These are phyloP conservation scores for Dipus sagitta DNA, from an alignment of 2,797 vertebrate genomes.

Conservation along the genomic window DNA sequence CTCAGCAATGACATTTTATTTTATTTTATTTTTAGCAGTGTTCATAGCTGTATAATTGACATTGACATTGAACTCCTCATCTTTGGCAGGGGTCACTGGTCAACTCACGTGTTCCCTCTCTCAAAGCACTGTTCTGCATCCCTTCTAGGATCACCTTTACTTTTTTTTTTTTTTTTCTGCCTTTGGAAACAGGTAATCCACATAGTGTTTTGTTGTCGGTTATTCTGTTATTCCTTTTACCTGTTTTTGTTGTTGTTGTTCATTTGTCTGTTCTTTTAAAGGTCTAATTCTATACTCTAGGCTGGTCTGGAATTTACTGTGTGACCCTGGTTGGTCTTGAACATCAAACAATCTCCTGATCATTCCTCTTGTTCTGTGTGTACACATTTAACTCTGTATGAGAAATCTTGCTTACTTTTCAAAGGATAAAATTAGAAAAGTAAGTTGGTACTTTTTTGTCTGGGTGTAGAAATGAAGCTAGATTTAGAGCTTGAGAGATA, in stretches of 20 bases:
- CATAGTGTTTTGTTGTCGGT: neutral
- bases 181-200: neutral
- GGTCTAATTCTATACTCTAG: too few relatives aligned
- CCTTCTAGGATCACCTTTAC: neutral
- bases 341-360: neutral
- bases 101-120: neutral
- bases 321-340: fast-evolving
- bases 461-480: neutral
- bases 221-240: neutral
- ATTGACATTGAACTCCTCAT: neutral
- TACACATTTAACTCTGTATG: neutral
- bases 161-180: neutral
- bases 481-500: neutral
- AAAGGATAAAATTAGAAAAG: constrained; percentile 28
- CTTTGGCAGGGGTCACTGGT: neutral
- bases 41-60: neutral
- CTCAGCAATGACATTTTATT: neutral
- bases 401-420: neutral
- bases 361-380: neutral
- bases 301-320: neutral
- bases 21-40: neutral
- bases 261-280: neutral
- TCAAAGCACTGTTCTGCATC: neutral
- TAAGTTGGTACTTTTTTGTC: neutral
- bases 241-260: too few relatives aligned